Evolutionary conservation across 1,140 invertebrate genomes (phyloP), one percentile per base, ranked within the genome.

Genomic region (Ectropis grisescens): DNA sequence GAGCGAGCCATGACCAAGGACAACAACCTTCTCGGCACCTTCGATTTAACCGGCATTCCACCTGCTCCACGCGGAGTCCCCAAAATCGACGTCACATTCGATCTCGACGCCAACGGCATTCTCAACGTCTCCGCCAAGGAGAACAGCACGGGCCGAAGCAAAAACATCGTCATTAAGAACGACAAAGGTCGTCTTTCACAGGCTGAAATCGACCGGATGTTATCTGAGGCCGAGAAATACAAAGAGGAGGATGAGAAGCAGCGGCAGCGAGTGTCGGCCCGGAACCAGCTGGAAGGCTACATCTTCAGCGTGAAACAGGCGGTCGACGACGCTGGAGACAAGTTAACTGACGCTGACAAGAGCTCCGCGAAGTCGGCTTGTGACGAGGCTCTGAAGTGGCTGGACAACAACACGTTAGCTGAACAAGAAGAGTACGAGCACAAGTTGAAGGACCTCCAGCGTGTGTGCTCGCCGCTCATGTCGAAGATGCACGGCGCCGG

Each of bases 151-250:
- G 91, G 91, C 13, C 89, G 89, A 41, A 86, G 85, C 15, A 90
- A 93, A 59, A 91, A 89, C n/a, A n/a, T n/a, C n/a, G n/a, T n/a
- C n/a, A n/a, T n/a, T n/a, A n/a, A n/a, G n/a, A n/a, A n/a, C n/a
- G n/a, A n/a, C n/a, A n/a, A n/a, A n/a, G n/a, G n/a, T n/a, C n/a
- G n/a, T n/a, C n/a, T n/a, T n/a, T 91, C 89, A 4, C 94, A 96
- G 61, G 91, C 93, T 8, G 94, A 98, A 56, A 98, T 97, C 55
- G 93, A 97, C 54, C 82, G 90, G 14, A 98, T 98, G 96, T 84
- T 98, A 11, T 75, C 86, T 6, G 90, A 92, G 30, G 90, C 90
- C 1, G 89, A 91, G 49, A 84, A 84, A 33, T 91, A 90, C 66
- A 87, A 85, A 41, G 84, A 85, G 15, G 88, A 90, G 52, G 89